Percentiles rank a stretch among this genome's conserved stretches.
Conservation (phyloP, 2,797 vertebrate species). For the Neoniphon sammara region DNA sequence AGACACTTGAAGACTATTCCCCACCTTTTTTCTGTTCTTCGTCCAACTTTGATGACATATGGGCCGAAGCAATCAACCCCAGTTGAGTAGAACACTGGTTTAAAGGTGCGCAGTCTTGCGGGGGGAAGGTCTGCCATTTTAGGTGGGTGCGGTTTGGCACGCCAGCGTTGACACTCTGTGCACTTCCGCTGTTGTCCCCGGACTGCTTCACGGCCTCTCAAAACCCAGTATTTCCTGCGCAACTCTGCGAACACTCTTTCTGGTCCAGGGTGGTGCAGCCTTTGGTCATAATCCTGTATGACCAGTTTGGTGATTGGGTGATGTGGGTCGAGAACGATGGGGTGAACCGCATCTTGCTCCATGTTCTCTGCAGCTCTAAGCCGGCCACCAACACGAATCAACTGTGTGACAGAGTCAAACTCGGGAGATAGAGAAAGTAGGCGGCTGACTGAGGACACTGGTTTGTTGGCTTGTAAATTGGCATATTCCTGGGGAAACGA, state of each 20-base stretch:
- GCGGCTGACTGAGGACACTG: background rate
- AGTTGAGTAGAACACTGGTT: conserved; percentile 12
- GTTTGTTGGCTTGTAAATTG: background rate
- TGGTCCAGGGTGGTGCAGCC: conserved; percentile 4
- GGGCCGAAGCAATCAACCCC: conserved; percentile 25
- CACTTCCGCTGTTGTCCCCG: conserved; percentile 2
- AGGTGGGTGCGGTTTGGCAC: background rate
- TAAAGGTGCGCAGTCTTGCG: background rate
- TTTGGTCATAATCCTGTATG: conserved; percentile 7
- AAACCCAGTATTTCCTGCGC: background rate
- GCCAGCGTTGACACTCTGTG: background rate
- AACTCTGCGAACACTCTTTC: conserved; percentile 5
- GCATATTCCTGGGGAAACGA: background rate
- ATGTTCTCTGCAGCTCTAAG: too few relatives aligned
- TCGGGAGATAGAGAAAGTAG: background rate
- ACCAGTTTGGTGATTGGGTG: background rate
- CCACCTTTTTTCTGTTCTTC: conserved; percentile 15
- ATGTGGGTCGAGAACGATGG: conserved; percentile 12
- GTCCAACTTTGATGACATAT: conserved; percentile 10
- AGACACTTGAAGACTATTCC: conserved; percentile 24
- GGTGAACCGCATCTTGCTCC: background rate
- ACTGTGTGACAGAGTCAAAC: background rate
- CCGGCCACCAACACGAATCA: too few relatives aligned
- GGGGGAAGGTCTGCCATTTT: conserved; percentile 29
- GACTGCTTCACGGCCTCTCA: background rate